Conservation (phyloP, 2,113 vertebrate species). For the Ctenomys sociabilis region DNA sequence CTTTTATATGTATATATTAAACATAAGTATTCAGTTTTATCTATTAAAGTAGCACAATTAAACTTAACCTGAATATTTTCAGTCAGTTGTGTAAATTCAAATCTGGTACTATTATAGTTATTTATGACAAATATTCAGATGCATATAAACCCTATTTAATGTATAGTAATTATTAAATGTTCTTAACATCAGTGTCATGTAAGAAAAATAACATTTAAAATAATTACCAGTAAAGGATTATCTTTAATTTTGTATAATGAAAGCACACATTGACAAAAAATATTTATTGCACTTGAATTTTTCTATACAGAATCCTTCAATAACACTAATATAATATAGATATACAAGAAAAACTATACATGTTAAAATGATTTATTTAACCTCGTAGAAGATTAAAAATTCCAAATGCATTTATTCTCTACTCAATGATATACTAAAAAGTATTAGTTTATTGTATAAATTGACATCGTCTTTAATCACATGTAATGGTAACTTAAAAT, state of each 20-base stretch:
- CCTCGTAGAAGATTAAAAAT: background rate
- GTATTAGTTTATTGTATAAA: background rate
- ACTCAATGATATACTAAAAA: background rate
- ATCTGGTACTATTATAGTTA: background rate
- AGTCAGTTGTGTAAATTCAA: background rate
- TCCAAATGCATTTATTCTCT: background rate
- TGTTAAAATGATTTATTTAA: background rate
- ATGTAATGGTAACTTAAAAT: background rate
- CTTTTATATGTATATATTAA: background rate
- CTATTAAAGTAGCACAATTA: background rate
- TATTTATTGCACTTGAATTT: background rate
- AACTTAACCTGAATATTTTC: background rate
- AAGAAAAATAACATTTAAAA: background rate
- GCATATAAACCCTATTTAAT: background rate
- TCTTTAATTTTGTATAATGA: background rate
- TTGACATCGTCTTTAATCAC: background rate
- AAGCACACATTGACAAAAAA: background rate
- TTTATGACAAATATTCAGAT: background rate
- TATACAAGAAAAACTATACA: background rate
- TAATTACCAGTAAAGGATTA: background rate
- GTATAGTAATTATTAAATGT: background rate
- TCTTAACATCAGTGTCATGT: background rate
- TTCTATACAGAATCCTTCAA: background rate
- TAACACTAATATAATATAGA: background rate
- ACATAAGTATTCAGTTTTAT: background rate